Percentiles rank a stretch among this genome's conserved stretches.
These are phyloP conservation scores for Miniopterus natalensis DNA, from an alignment of 2,113 vertebrate species.

Conservation along the genomic window DNA sequence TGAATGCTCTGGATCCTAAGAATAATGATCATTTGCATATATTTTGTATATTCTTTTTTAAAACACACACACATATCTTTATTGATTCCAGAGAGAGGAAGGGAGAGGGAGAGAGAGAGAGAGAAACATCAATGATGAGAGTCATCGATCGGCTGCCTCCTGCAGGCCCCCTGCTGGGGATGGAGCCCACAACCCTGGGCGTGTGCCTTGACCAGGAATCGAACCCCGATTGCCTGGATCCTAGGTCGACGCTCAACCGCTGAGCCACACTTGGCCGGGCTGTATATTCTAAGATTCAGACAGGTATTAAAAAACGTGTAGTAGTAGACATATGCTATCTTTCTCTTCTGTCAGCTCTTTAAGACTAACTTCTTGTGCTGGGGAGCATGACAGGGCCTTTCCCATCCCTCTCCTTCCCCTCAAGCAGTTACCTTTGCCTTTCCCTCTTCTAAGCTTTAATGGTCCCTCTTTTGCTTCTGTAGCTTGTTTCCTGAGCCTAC, in stretches of 20 bases:
- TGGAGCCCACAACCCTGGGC: too few relatives aligned
- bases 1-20: neutral
- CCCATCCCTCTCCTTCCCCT: neutral
- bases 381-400: neutral
- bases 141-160: too few relatives aligned
- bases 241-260: too few relatives aligned
- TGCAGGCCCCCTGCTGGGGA: too few relatives aligned
- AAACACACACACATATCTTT: too few relatives aligned
- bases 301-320: neutral
- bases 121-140: too few relatives aligned
- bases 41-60: neutral
- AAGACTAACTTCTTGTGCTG: neutral
- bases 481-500: neutral
- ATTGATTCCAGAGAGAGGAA: too few relatives aligned
- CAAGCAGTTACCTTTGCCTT: neutral
- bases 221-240: too few relatives aligned
- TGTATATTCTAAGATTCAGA: neutral
- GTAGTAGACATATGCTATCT: neutral
- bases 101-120: too few relatives aligned
- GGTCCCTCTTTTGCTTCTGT: neutral
- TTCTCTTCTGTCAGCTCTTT: conserved; percentile 8
- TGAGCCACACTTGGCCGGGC: too few relatives aligned
- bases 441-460: neutral
- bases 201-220: too few relatives aligned
- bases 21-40: conserved; percentile 1